phyloP scores from a whole-genome alignment of 35 echinoderm and acorn worm genomes.

The Eucidaris tribuloides region DNA sequence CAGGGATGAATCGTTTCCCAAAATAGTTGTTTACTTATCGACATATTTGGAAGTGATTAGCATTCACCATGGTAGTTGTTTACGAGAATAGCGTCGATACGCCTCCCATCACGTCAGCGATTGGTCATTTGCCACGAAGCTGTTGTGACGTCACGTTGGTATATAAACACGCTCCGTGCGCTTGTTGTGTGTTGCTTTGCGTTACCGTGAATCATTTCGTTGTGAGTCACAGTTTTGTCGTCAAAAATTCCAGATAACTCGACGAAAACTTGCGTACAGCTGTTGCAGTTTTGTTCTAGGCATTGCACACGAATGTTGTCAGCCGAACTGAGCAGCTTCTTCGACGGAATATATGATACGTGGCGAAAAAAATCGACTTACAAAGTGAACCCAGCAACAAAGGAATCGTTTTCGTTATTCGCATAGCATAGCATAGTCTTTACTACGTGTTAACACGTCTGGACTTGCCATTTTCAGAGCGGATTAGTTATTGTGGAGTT shows the following conservation, averaged over 20 bases:
- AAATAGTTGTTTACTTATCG: no score
- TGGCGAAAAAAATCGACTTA: neutral
- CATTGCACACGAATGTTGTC: no score
- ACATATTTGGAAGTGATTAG: conserved; percentile 18
- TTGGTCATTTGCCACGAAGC: neutral
- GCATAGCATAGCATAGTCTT: neutral
- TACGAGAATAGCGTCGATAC: neutral
- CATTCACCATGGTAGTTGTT: conserved; percentile 22
- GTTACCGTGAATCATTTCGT: neutral
- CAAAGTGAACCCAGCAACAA: neutral
- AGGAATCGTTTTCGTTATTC: neutral
- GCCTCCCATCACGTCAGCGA: neutral
- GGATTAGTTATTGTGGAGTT: conserved; percentile 12
- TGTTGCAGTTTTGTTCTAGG: no score
- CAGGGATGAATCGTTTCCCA: no score
- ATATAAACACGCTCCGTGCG: neutral
- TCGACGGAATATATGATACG: no score
- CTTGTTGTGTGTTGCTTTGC: neutral
- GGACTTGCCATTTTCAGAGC: neutral
- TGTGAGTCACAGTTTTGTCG: neutral
- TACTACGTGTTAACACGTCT: neutral
- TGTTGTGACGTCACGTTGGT: neutral
- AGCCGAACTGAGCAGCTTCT: no score
- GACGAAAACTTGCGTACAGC: neutral
- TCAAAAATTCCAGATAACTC: neutral